Evolutionary conservation across 2,888 invertebrate species (phyloP), one percentile per base, ranked within the genome.

Genomic region (Lithophane semibrunnea): DNA sequence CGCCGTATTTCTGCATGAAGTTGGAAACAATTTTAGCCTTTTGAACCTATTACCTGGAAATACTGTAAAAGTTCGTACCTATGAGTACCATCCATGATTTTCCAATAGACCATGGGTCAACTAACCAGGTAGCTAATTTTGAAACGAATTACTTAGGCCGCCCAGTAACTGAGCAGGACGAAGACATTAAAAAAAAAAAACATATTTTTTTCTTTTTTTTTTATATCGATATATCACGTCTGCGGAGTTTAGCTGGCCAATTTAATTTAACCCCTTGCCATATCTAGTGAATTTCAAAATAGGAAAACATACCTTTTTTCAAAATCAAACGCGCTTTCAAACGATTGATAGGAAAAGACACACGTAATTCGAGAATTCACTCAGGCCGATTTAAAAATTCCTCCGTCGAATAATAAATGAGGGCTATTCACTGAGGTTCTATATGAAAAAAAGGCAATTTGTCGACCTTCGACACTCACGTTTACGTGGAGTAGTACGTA

Each of bases 351-450:
- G 64, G 73, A 73, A 78, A 75, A 61, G 70, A 76, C 79, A 72
- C 74, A 44, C 72, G 67, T 81, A 71, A 81, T 77, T 79, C 76
- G 78, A 73, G 65, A 77, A 77, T 85, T 79, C 80, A 77, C 79
- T 84, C 76, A 67, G 73, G 54, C 70, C 60, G 73, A 75, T 86
- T 88, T 82, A 79, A 88, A 87, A 86, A 80, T 76, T 81, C 73
- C 73, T 44, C 75, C 61, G 68, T 69, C 67, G 83, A 84, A 89
- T 88, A 86, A 89, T 85, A 87, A 85, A 89, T 87, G 83, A 83
- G 80, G 68, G 78, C 68, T 78, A 63, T 79, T 80, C 77, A 74
- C 49, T 66, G 70, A 77, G 77, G 80, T 71, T 29, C 63, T 74
- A 75, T 76, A 70, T 79, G 63, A 77, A 81, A 80, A 85, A 83